A percentile compares a stretch with the other conserved stretches of the same genome.
Evolutionary conservation across 2,888 invertebrate genomes (phyloP).

Genomic region (Pollenia labialis): DNA sequence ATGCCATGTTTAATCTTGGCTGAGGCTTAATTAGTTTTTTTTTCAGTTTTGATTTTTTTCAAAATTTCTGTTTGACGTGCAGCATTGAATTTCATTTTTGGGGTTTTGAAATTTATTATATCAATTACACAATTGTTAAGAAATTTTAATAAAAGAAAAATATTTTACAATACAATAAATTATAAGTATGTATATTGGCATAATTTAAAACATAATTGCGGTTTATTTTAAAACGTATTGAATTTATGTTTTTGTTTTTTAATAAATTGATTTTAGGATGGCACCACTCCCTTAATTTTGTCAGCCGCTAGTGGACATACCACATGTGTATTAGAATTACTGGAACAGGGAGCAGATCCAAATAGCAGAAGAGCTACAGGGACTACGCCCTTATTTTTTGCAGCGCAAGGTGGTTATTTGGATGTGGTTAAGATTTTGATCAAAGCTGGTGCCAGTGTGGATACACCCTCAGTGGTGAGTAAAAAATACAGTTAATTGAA

Average conservation of each 20-base stretch:
- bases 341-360: conserved; percentile 96
- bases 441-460: conserved; percentile 91
- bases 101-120: conserved; percentile 61
- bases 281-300: conserved; percentile 96
- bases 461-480: conserved; percentile 91
- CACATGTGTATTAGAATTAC: conserved; percentile 92
- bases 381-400: conserved; percentile 96
- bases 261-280: conserved; percentile 88
- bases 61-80: conserved; percentile 27
- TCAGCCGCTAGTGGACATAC: conserved; percentile 96
- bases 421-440: conserved; percentile 92
- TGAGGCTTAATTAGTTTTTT: conserved; percentile 22
- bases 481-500: not conserved
- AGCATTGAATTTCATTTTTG: conserved; percentile 57
- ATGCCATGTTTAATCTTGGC: conserved; percentile 54
- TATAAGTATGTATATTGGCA: conserved; percentile 21
- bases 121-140: conserved; percentile 61
- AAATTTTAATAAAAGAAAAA: conserved; percentile 44
- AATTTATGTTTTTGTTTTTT: conserved; percentile 15
- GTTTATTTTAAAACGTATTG: conserved; percentile 57
- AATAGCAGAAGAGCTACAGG: conserved; percentile 94
- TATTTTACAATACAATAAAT: conserved; percentile 10
- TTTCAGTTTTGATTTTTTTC: conserved; percentile 18
- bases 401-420: conserved; percentile 95
- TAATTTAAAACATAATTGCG: conserved; percentile 53